Evolutionary conservation across 2,113 vertebrate species (phyloP).

Genomic region (Hiodon tergisus): DNA sequence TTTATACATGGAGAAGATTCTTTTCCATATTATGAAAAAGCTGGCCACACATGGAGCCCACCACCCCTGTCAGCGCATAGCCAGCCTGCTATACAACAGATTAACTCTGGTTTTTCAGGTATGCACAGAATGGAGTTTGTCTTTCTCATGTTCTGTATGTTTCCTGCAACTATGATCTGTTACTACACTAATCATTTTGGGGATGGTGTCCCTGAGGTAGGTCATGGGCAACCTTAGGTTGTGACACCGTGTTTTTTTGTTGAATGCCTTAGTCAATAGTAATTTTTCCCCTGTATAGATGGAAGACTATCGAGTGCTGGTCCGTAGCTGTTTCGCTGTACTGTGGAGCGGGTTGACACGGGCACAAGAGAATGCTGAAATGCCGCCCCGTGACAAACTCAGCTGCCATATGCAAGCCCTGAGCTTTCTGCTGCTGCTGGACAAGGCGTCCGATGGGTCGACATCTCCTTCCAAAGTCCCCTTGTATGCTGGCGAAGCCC

Average conservation of each 20-base stretch:
- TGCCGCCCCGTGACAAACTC: slow-evolving; percentile 38
- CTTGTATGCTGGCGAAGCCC: slow-evolving; percentile 56
- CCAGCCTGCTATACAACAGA: slow-evolving; percentile 59
- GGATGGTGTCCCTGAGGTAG: no score
- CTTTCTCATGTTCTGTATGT: not conserved
- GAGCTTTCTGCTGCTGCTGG: slow-evolving; percentile 71
- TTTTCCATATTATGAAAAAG: slow-evolving; percentile 77
- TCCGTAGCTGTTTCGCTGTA: slow-evolving; percentile 64
- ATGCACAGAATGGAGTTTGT: not conserved
- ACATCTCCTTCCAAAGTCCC: slow-evolving; percentile 50
- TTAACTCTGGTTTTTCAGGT: slow-evolving; percentile 1
- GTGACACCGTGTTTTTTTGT: no score
- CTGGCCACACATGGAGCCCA: slow-evolving; percentile 39
- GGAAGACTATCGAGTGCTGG: slow-evolving; percentile 60
- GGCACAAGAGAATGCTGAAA: accelerated
- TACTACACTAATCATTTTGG: no score
- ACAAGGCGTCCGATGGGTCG: slow-evolving; percentile 28
- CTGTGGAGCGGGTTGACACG: slow-evolving; percentile 64
- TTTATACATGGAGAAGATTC: slow-evolving; percentile 83
- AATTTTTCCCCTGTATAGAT: slow-evolving; percentile 32
- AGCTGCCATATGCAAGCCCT: slow-evolving; percentile 64
- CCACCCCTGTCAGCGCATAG: slow-evolving; percentile 42
- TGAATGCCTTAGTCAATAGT: no score
- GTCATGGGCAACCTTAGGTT: no score
- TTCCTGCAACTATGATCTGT: no score